Evolutionary conservation across 2,113 vertebrate genomes (phyloP), one percentile per base, ranked within the genome.

Genomic region (Plestiodon gilberti): DNA sequence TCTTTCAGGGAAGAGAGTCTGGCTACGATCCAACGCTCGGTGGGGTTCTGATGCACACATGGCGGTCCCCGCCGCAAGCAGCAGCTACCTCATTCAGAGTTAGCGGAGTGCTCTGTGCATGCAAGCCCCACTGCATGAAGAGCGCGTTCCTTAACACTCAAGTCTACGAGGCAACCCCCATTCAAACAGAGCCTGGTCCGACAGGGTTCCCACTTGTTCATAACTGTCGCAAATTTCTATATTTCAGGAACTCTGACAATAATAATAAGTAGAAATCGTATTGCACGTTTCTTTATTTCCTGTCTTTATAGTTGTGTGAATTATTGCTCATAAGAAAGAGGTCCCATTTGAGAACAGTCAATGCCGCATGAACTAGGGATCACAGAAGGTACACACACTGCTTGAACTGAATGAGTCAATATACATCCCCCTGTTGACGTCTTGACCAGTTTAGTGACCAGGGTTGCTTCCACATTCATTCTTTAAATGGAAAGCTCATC

Each of bases 1-100:
- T 74, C 40, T 81, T 86, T 81, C n/a, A 48, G 69, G 70, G 78
- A 64, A 64, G 78, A 64, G 65, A 17, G 69, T 74, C 64, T 81
- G 57, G 57, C 30, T 35, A 28, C 25, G 40, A 81, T 86, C 69
- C 78, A 86, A 81, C 64, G 78, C 59, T 81, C 57, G 1, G 38
- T 38, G 65, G 78, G 30, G 40, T 55, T 64, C 59, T 74, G 57
- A 75, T 62, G 71, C 69, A 20, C 14, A 35, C 81, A 17, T 9
- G n/a, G 55, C 43, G 70, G 69, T 52, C 78, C 69, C 78, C 4
- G 69, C 78, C 4, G 69, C 78, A n/a, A 75, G 69, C 57, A 33
- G 22, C 14, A 73, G 38, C 38, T 28, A 23, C 78, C 57, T 52
- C 55, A 25, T 61, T 22, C 35, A 8, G 43, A 48, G 43, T 48